These are phyloP conservation scores for Drosophila merina DNA, from an alignment of 2,888 invertebrate species.

Conservation along the genomic window DNA sequence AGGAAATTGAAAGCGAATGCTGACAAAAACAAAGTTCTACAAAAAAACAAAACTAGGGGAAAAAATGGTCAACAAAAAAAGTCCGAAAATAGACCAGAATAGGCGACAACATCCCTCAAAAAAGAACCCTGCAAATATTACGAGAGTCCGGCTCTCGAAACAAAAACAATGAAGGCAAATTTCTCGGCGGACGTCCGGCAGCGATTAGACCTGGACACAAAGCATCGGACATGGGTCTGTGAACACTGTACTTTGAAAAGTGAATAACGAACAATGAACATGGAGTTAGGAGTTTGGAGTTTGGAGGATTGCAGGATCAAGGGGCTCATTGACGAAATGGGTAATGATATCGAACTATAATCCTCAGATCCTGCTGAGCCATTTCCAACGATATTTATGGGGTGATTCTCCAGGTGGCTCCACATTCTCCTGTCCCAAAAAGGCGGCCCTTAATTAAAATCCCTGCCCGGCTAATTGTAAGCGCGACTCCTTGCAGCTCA, in stretches of 20 bases:
- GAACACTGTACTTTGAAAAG: constrained; percentile 6
- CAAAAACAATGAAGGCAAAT: constrained; percentile 77
- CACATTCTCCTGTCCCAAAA: constrained; percentile 90
- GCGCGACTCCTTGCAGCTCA: constrained; percentile 73
- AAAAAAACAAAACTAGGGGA: constrained; percentile 27
- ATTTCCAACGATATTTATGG: not conserved
- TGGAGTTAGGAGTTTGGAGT: constrained; percentile 89
- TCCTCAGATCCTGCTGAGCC: constrained; percentile 88
- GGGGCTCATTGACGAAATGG: constrained; percentile 89
- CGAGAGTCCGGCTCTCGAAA: constrained; percentile 34
- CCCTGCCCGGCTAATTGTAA: constrained; percentile 68
- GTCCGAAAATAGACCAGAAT: constrained; percentile 23
- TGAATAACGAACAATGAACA: constrained; percentile 87
- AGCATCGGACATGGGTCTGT: constrained; percentile 86
- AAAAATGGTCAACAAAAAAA: constrained; percentile 5
- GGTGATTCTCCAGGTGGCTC: constrained; percentile 48
- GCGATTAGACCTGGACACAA: constrained; percentile 86
- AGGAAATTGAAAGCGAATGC: constrained; percentile 80
- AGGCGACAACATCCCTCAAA: constrained; percentile 27
- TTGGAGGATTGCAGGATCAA: constrained; percentile 83
- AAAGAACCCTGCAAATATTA: constrained; percentile 30
- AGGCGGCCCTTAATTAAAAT: constrained; percentile 64
- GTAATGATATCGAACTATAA: not conserved
- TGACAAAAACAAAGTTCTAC: constrained; percentile 69
- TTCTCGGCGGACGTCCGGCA: constrained; percentile 70